These are phyloP conservation scores for Sylvicola cinctus DNA, from an alignment of 2,888 invertebrate genomes.

Conservation along the genomic window DNA sequence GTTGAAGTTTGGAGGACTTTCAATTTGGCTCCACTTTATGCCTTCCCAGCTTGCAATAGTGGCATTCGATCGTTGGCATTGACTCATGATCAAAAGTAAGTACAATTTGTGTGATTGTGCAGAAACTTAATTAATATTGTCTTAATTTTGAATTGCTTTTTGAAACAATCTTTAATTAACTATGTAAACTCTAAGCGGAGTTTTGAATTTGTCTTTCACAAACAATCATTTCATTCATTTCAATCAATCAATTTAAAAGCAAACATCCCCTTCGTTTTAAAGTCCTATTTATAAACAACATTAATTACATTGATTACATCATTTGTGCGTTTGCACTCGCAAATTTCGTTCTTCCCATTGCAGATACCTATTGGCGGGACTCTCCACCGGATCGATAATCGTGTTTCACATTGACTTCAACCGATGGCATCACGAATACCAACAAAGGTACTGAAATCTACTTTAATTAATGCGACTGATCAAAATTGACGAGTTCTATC, in stretches of 20 bases:
- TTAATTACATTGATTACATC: not conserved
- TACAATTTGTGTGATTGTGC: conserved; percentile 10
- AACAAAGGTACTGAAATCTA: conserved; percentile 55
- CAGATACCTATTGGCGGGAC: conserved; percentile 89
- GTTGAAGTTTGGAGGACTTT: conserved; percentile 98
- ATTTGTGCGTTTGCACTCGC: not conserved
- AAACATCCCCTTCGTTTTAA: no score
- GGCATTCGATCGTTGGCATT: conserved; percentile 85
- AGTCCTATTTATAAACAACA: not conserved
- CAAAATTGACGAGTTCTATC: no score
- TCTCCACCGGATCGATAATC: conserved; percentile 93
- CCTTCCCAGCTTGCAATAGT: conserved; percentile 93
- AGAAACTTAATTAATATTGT: conserved; percentile 2
- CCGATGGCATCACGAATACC: conserved; percentile 91
- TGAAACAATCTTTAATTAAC: not conserved
- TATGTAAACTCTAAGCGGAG: not conserved
- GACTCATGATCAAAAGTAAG: conserved; percentile 96
- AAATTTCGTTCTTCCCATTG: not conserved
- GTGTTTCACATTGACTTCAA: conserved; percentile 99
- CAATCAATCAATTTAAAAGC: no score
- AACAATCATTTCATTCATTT: no score
- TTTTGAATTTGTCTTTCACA: not conserved
- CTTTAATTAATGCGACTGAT: no score
- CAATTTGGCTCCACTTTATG: conserved; percentile 90
- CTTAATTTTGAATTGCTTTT: conserved; percentile 1